These are phyloP conservation scores for Xanthia icteritia DNA, from an alignment of 2,888 invertebrate species.

Conservation along the genomic window DNA sequence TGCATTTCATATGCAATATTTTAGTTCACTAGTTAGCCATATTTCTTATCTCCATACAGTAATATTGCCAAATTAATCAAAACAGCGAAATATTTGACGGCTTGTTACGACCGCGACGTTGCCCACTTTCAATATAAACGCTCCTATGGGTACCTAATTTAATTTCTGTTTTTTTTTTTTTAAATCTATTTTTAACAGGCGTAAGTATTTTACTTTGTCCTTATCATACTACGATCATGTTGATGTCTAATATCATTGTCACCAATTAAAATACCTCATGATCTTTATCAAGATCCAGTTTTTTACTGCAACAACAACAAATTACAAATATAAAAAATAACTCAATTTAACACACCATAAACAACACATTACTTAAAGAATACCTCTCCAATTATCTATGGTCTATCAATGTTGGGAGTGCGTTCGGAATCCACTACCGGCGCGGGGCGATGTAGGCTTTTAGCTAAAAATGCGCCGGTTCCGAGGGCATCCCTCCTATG, in stretches of 20 bases:
- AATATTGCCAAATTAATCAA: too few relatives aligned
- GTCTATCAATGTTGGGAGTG: conserved; percentile 72
- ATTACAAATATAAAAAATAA: conserved; percentile 5
- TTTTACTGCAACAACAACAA: conserved; percentile 5
- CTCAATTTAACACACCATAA: conserved; percentile 66
- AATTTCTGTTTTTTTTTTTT: background rate
- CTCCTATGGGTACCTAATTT: background rate
- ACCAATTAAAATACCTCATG: conserved; percentile 8
- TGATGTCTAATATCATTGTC: background rate
- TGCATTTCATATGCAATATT: too few relatives aligned
- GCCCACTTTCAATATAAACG: too few relatives aligned
- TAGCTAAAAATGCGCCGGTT: conserved; percentile 76
- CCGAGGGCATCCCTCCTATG: conserved; percentile 81
- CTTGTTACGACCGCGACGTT: too few relatives aligned
- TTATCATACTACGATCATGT: too few relatives aligned
- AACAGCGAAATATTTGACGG: too few relatives aligned
- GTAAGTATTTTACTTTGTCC: background rate
- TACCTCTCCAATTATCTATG: conserved; percentile 67
- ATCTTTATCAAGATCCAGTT: background rate
- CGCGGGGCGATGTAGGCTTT: conserved; percentile 72
- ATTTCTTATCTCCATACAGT: too few relatives aligned
- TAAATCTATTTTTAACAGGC: background rate
- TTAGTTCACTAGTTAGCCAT: too few relatives aligned
- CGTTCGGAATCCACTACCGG: conserved; percentile 62
- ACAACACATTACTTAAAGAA: conserved; percentile 60